Evolutionary conservation across 2,888 invertebrate genomes (phyloP), one percentile per base, ranked within the genome.

Genomic region (Gastrophysa polygoni): DNA sequence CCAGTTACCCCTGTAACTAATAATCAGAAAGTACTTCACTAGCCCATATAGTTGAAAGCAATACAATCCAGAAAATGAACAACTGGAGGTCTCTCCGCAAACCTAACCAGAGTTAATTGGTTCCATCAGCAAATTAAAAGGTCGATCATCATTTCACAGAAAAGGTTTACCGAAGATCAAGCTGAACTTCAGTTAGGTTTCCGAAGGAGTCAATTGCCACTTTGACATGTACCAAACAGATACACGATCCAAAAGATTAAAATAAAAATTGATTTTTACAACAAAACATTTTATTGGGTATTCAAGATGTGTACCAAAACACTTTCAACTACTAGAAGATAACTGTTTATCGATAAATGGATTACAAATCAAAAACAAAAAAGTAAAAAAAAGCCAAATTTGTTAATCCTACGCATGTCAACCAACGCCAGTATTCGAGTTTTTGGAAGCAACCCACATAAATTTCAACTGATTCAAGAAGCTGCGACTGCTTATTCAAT

Each of bases 211-310:
- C n/a, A n/a, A n/a, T n/a, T n/a, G n/a, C n/a, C n/a, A n/a, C n/a
- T n/a, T n/a, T n/a, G n/a, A n/a, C n/a, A n/a, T 38, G 38, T 38
- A 38, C 38, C 14, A 10, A 2, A 24, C 38, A 14, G 14, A 38
- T 38, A 14, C 38, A n/a, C 3, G 38, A 38, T 24, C 24, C 14
- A 14, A 38, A 38, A n/a, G 6, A 38, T 38, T 38, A 4, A 38
- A 38, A 38, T 38, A 57, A 64, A 65, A 54, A 59, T 60, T 14
- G 43, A 34, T 57, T 61, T 61, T 59, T 67, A 68, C 69, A 69
- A 67, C 67, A 69, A 67, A 69, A 69, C 69, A 66, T 67, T 67
- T 69, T 67, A 66, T 66, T 69, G 64, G 63, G 63, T 67, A 63
- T 55, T 47, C 61, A 38, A 38, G 38, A 38, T 38, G 65, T 66